phyloP scores from a whole-genome alignment of 2,888 invertebrate genomes.

The Caenorhabditis doughertyi region DNA sequence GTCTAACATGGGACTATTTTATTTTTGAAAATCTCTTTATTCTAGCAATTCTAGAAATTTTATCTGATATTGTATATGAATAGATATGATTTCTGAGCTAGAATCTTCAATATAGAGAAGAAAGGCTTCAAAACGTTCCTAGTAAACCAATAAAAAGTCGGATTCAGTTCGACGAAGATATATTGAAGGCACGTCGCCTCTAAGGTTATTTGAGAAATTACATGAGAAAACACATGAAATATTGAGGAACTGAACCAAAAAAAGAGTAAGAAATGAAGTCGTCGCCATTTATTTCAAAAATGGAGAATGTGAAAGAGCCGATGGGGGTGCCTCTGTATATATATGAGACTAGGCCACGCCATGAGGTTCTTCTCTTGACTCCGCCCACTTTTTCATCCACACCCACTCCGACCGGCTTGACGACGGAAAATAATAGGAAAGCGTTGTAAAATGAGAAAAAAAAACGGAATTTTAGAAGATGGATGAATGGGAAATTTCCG shows the following conservation, averaged over 20 bases:
- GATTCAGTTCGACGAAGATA: too few relatives aligned
- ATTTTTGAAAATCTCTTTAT: neutral
- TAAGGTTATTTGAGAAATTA: too few relatives aligned
- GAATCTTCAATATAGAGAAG: too few relatives aligned
- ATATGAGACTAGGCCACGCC: constrained; percentile 19
- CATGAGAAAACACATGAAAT: neutral
- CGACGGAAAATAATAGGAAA: constrained; percentile 19
- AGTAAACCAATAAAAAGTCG: too few relatives aligned
- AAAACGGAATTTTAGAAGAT: neutral
- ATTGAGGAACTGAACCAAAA: neutral
- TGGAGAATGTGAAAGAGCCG: constrained; percentile 9
- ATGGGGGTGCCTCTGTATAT: constrained; percentile 32
- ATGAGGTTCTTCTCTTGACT: constrained; percentile 39
- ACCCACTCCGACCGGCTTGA: constrained; percentile 44
- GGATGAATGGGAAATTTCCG: neutral
- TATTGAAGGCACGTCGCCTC: too few relatives aligned
- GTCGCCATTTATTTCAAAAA: constrained; percentile 14
- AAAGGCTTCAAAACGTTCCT: too few relatives aligned
- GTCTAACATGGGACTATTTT: neutral
- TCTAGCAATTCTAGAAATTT: too few relatives aligned
- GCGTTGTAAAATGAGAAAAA: neutral
- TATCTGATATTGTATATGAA: too few relatives aligned
- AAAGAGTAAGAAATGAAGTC: neutral
- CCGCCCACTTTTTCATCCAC: constrained; percentile 43
- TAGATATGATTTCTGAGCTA: too few relatives aligned